phyloP scores from a whole-genome alignment of 2,113 vertebrate species.

The Rhea americana region DNA sequence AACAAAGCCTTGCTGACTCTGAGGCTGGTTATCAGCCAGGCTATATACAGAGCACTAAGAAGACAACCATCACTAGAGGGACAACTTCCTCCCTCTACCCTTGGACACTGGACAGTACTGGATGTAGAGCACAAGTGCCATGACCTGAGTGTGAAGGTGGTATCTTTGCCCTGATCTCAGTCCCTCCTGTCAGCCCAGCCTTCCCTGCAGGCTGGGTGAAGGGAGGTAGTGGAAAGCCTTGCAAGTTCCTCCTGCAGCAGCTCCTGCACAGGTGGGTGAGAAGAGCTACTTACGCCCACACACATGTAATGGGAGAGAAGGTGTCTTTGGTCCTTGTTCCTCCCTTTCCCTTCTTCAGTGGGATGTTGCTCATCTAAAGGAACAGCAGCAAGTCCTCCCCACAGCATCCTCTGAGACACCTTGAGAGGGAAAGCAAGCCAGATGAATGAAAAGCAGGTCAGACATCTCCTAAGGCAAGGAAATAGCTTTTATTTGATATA shows the following conservation, averaged over 20 bases:
- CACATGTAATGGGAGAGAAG: background rate
- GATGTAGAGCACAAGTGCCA: background rate
- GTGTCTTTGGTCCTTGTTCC: background rate
- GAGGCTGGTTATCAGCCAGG: background rate
- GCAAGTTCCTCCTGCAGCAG: accelerated
- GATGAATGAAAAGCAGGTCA: accelerated
- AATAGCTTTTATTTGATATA: background rate
- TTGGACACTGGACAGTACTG: too few species aligned
- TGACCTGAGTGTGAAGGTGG: too few species aligned
- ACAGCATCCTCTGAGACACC: accelerated
- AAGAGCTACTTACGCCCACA: background rate
- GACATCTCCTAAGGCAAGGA: accelerated
- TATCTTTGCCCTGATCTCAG: accelerated
- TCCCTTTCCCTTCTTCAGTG: background rate
- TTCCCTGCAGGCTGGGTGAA: background rate
- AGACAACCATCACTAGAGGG: accelerated
- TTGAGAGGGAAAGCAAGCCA: background rate
- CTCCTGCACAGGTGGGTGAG: background rate
- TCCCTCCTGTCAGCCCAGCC: background rate
- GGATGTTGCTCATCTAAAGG: accelerated
- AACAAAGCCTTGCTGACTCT: background rate
- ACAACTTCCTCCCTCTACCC: background rate
- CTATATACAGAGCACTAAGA: background rate
- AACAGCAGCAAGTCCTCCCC: background rate
- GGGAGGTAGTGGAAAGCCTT: background rate